A percentile compares a stretch with the other conserved stretches of the same genome.
phyloP scores from a whole-genome alignment of 2,888 invertebrate species.

The Timema cristinae region DNA sequence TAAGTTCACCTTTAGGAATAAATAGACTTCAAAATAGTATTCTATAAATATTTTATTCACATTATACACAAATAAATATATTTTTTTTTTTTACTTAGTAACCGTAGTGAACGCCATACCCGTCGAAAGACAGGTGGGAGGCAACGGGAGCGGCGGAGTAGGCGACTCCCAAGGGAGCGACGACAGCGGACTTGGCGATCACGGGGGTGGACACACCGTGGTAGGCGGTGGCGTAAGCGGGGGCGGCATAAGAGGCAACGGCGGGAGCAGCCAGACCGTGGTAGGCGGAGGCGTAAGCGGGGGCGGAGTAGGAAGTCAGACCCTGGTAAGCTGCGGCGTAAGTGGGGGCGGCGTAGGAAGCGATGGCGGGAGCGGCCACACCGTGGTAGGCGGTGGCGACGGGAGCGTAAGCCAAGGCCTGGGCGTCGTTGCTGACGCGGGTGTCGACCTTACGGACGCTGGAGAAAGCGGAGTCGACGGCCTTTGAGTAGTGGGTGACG shows the following conservation, averaged over 20 bases:
- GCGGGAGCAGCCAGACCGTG: conserved; percentile 35
- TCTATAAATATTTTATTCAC: too few species aligned
- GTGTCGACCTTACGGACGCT: conserved; percentile 66
- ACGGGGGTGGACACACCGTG: conserved; percentile 11
- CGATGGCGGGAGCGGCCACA: conserved; percentile 50
- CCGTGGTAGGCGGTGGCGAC: conserved; percentile 26
- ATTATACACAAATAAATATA: too few species aligned
- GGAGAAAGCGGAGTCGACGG: conserved; percentile 67
- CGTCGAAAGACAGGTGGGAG: conserved; percentile 31
- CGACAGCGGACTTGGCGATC: conserved; percentile 20
- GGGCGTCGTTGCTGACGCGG: conserved; percentile 47
- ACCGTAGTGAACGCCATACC: conserved; percentile 32
- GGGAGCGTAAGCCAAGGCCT: conserved; percentile 24
- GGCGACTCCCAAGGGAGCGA: conserved; percentile 32
- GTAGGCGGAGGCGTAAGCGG: conserved; percentile 51
- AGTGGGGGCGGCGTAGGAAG: conserved; percentile 28
- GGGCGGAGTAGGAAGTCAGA: conserved; percentile 39
- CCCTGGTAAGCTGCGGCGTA: conserved; percentile 35
- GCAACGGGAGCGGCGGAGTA: conserved; percentile 32
- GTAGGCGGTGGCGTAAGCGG: conserved; percentile 32
- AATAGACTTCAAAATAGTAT: too few species aligned
- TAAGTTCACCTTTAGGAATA: too few species aligned
- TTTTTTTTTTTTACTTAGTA: conserved; percentile 19
- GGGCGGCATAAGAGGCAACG: conserved; percentile 36
- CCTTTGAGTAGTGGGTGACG: conserved; percentile 66